Evolutionary conservation across 2,113 vertebrate genomes (phyloP), one percentile per base, ranked within the genome.

Genomic region (Podiceps cristatus): DNA sequence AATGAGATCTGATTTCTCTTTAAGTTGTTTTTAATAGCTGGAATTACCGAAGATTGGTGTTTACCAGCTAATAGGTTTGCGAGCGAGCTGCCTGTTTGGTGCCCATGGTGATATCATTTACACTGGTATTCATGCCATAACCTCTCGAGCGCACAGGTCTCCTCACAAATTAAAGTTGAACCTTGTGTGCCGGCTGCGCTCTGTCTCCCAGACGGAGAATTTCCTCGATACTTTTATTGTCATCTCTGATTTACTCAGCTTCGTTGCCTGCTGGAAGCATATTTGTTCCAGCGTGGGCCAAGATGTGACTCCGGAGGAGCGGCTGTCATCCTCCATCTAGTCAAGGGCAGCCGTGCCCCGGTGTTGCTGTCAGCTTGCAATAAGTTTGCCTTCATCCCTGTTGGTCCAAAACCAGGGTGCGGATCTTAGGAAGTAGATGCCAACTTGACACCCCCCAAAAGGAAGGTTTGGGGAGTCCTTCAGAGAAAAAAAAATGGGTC

Each of bases 1-100:
- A 98, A 97, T 95, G 96, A 98, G 97, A 90, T 95, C 74, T 92
- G 97, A 97, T 98, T 98, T 96, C 94, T 96, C 97, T 97, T 94
- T 89, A 97, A 97, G 96, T 97, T 98, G 95, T 96, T 98, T 98
- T 98, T 98, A 98, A 98, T 98, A 97, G 97, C 96, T 76, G 93
- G 97, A 97, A 98, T 98, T 95, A 97, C 68, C 11, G 53, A 91
- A 83, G 96, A 95, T 67, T 82, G 95, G 88, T 93, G 94, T 97
- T 98, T 98, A 93, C 95, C 84, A 90, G 93, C 86, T 95, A 93
- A 85, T 22, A 86, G 84, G 75, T 50, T 88, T 86, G 87, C 42
- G 81, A 94, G 88, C 59, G 24, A 66, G 93, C 95, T 79, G 94
- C 94, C 91, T 75, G 94, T 66, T 94, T 93, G 97, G 97, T 97